Percentiles rank a stretch among this genome's conserved stretches.
Evolutionary conservation across 2,888 invertebrate species (phyloP).

Genomic region (Cephalotes varians): DNA sequence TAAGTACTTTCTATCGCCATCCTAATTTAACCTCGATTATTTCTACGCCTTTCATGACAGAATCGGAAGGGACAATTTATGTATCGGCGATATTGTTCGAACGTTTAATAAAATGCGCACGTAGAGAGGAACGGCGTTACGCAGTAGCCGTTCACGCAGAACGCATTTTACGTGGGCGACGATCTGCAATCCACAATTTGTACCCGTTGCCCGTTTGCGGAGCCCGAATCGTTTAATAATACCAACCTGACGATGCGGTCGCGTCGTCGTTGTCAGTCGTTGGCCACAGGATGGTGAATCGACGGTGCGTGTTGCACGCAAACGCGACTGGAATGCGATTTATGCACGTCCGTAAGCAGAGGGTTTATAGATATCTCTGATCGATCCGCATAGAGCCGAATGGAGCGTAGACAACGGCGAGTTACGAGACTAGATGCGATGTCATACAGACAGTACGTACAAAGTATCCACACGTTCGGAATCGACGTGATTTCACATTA

Average conservation of each 20-base stretch:
- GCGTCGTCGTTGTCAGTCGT: slow-evolving; percentile 56
- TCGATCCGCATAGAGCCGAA: slow-evolving; percentile 59
- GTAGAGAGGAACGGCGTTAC: slow-evolving; percentile 1
- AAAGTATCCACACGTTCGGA: slow-evolving; percentile 19
- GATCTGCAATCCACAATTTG: slow-evolving; percentile 41
- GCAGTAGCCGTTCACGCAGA: slow-evolving; percentile 8
- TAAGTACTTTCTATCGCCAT: neutral
- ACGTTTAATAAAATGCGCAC: slow-evolving; percentile 44
- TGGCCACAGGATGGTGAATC: slow-evolving; percentile 61
- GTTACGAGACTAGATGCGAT: slow-evolving; percentile 4
- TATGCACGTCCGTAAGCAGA: slow-evolving; percentile 58
- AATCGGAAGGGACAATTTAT: slow-evolving; percentile 8
- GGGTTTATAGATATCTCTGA: slow-evolving; percentile 59
- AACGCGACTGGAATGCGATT: slow-evolving; percentile 67
- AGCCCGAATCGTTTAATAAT: slow-evolving; percentile 61
- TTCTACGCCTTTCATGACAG: neutral
- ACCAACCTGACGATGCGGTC: slow-evolving; percentile 56
- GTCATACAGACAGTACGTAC: neutral
- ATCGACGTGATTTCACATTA: slow-evolving; percentile 40
- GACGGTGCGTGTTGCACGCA: slow-evolving; percentile 61
- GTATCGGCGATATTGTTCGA: slow-evolving; percentile 2
- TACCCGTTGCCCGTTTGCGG: slow-evolving; percentile 15
- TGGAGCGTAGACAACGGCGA: slow-evolving; percentile 32
- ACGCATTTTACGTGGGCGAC: slow-evolving; percentile 35
- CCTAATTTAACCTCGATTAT: neutral